Evolutionary conservation across 2,888 invertebrate genomes (phyloP).

Genomic region (Atrina japonica): DNA sequence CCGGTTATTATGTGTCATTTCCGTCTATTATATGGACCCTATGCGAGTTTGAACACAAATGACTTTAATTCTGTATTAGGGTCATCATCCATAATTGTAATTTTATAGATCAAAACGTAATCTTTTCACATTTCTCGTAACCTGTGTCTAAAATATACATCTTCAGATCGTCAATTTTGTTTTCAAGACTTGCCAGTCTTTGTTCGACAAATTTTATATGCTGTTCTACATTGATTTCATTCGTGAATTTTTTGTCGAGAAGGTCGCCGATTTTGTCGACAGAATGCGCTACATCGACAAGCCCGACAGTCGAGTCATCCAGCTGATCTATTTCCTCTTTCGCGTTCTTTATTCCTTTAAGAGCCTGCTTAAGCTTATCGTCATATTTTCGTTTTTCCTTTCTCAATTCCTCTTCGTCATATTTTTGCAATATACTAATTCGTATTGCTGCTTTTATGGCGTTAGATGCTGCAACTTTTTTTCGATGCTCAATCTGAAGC

Average conservation of each 20-base stretch:
- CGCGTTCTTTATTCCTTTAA: conserved; percentile 59
- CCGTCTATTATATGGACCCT: too few relatives aligned
- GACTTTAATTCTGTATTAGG: too few relatives aligned
- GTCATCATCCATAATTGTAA: too few relatives aligned
- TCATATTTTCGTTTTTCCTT: conserved; percentile 45
- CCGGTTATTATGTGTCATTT: too few relatives aligned
- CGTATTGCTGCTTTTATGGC: conserved; percentile 66
- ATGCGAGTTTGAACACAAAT: too few relatives aligned
- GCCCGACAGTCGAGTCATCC: conserved; percentile 67
- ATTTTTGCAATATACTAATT: conserved; percentile 53
- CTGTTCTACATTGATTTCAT: not conserved
- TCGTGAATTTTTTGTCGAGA: conserved; percentile 7
- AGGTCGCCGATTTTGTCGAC: conserved; percentile 5
- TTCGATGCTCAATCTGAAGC: conserved; percentile 65
- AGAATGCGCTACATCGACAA: conserved; percentile 67
- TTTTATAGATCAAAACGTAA: too few relatives aligned
- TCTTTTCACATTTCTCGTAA: too few relatives aligned
- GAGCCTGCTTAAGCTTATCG: conserved; percentile 56
- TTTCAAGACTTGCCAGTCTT: not conserved
- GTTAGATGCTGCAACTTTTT: conserved; percentile 67
- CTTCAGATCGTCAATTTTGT: not conserved
- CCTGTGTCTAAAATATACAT: too few relatives aligned
- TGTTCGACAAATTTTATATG: not conserved
- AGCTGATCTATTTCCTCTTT: conserved; percentile 60
- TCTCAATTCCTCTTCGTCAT: conserved; percentile 41